Percentiles rank a stretch among this genome's conserved stretches.
Evolutionary conservation across 2,888 invertebrate genomes (phyloP).

Genomic region (Phortica magna): DNA sequence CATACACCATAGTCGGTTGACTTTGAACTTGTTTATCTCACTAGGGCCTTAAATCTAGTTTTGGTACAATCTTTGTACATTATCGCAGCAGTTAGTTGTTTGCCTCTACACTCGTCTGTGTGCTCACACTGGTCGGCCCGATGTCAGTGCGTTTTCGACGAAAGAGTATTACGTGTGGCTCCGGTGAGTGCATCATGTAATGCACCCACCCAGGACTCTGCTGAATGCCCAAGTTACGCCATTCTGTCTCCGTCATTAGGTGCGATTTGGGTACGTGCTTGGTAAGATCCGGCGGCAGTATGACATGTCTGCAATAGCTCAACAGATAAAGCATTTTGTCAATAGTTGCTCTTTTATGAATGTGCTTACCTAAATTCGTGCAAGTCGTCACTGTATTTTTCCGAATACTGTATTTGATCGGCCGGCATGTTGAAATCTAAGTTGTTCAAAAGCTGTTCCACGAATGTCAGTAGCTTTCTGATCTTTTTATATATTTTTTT

Average conservation of each 20-base stretch:
- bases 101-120: not conserved
- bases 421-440: slow-evolving; percentile 81
- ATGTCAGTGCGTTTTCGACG: slow-evolving; percentile 79
- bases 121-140: not conserved
- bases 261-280: slow-evolving; percentile 92
- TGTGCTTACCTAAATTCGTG: slow-evolving; percentile 89
- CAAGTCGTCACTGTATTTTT: slow-evolving; percentile 91
- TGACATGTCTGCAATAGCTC: slow-evolving; percentile 86
- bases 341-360: not conserved
- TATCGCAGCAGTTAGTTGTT: not conserved
- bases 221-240: slow-evolving; percentile 95
- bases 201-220: slow-evolving; percentile 91
- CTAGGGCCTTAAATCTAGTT: too few relatives aligned
- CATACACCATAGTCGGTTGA: too few relatives aligned
- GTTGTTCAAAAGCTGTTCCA: not conserved
- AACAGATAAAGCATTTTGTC: not conserved
- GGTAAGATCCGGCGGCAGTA: slow-evolving; percentile 90
- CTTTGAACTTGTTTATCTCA: too few relatives aligned
- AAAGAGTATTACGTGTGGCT: slow-evolving; percentile 92
- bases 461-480: too few relatives aligned
- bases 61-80: too few relatives aligned
- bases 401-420: slow-evolving; percentile 94
- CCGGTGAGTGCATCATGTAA: slow-evolving; percentile 89
- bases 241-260: slow-evolving; percentile 95
- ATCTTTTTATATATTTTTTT: too few relatives aligned